phyloP scores from a whole-genome alignment of 2,113 vertebrate genomes.

The Recurvirostra avosetta region DNA sequence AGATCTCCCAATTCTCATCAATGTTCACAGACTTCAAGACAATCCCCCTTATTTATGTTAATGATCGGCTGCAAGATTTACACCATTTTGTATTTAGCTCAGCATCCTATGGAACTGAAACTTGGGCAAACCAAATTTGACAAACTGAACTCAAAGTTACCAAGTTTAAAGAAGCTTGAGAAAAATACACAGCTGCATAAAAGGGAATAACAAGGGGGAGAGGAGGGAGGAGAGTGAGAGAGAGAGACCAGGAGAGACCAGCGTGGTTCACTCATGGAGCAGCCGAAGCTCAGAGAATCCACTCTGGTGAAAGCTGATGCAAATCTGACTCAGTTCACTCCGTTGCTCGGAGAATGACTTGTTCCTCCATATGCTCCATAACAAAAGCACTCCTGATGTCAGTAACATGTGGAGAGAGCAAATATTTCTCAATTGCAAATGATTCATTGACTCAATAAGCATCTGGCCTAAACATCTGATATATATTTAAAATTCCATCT shows the following conservation, averaged over 20 bases:
- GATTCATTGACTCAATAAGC: slow-evolving; percentile 31
- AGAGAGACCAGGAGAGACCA: background rate
- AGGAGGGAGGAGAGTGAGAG: background rate
- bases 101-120: background rate
- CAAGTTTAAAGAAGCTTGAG: background rate
- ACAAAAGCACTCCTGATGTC: slow-evolving; percentile 19
- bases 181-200: background rate
- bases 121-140: background rate
- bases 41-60: background rate
- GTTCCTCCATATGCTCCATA: background rate
- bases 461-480: slow-evolving; percentile 35
- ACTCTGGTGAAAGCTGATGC: background rate
- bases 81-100: background rate
- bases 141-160: background rate
- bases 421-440: slow-evolving; percentile 33
- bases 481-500: slow-evolving; percentile 28
- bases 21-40: background rate
- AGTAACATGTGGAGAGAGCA: slow-evolving; percentile 39
- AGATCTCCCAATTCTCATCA: background rate
- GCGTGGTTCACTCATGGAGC: background rate
- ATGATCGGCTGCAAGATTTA: background rate
- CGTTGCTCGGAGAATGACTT: background rate
- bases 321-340: background rate
- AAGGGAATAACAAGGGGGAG: background rate
- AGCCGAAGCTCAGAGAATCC: background rate